A percentile compares a stretch with the other conserved stretches of the same genome.
These are phyloP conservation scores for Cyphomyrus discorhynchus DNA, from an alignment of 2,113 vertebrate species.

Conservation along the genomic window DNA sequence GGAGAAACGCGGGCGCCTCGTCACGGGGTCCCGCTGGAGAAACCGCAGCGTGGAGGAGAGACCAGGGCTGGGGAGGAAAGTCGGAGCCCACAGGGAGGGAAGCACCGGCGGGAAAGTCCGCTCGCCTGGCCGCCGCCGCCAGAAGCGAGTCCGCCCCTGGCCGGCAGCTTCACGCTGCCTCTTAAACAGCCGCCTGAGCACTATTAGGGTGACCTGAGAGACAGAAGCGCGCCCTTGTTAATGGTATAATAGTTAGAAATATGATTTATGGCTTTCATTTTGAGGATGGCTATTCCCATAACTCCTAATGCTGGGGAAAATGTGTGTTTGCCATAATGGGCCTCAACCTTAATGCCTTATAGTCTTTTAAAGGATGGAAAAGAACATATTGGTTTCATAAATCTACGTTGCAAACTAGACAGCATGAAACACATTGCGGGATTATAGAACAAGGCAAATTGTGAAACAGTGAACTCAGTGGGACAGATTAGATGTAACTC, in stretches of 20 bases:
- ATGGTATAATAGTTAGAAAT: slow-evolving; percentile 58
- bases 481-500: slow-evolving; percentile 44
- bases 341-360: slow-evolving; percentile 53
- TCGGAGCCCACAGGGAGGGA: slow-evolving; percentile 44
- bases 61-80: slow-evolving; percentile 44
- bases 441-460: slow-evolving; percentile 46
- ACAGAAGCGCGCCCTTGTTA: slow-evolving; percentile 66
- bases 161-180: slow-evolving; percentile 27
- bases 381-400: slow-evolving; percentile 67
- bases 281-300: slow-evolving; percentile 59
- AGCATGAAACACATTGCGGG: slow-evolving; percentile 44
- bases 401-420: slow-evolving; percentile 61
- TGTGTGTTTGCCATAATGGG: slow-evolving; percentile 64
- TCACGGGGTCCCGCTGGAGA: slow-evolving; percentile 64
- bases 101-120: slow-evolving; percentile 42
- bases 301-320: slow-evolving; percentile 61
- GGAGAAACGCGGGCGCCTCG: slow-evolving; percentile 71
- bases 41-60: slow-evolving; percentile 73
- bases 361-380: slow-evolving; percentile 63
- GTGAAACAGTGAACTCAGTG: slow-evolving; percentile 44
- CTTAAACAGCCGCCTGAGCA: slow-evolving; percentile 49
- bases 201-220: slow-evolving; percentile 63
- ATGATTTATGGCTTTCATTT: slow-evolving; percentile 70
- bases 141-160: slow-evolving; percentile 31
- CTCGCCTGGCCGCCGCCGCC: slow-evolving; percentile 15